A percentile compares a stretch with the other conserved stretches of the same genome.
phyloP scores from a whole-genome alignment of 2,888 invertebrate genomes.

The Sminthurides aquaticus region DNA sequence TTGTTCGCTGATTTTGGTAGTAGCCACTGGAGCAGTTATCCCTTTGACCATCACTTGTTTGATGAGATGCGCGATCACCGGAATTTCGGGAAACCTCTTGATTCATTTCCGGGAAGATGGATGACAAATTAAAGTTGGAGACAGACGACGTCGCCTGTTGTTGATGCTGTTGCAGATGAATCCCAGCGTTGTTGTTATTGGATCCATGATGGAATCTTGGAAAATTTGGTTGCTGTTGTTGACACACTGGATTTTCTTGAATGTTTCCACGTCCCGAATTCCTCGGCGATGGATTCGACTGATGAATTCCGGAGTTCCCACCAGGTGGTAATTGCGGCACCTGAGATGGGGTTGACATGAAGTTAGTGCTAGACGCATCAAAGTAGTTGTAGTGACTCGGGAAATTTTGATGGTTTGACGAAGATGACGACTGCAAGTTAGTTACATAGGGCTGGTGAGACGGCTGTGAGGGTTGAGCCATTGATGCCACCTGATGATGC shows the following conservation, averaged over 20 bases:
- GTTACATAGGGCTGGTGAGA: neutral
- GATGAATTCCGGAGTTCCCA: too few species aligned
- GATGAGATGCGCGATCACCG: neutral
- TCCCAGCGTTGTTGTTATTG: neutral
- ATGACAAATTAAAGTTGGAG: constrained; percentile 73
- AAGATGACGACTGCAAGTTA: neutral
- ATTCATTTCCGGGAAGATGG: constrained; percentile 77
- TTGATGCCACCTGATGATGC: neutral
- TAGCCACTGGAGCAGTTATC: neutral
- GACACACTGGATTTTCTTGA: neutral
- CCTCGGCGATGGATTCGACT: neutral
- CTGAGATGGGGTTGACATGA: neutral
- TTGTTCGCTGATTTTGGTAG: neutral
- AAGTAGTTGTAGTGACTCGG: neutral
- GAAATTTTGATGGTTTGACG: neutral
- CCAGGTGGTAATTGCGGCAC: too few species aligned
- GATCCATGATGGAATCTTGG: neutral
- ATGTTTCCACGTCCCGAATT: neutral
- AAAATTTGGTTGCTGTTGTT: neutral
- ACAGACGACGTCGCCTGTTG: constrained; percentile 45
- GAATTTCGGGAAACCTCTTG: constrained; percentile 44
- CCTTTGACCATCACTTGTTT: neutral
- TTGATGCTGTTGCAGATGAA: constrained; percentile 5
- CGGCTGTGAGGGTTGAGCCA: neutral
- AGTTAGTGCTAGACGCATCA: neutral